A percentile compares a stretch with the other conserved stretches of the same genome.
Evolutionary conservation across 2,113 vertebrate species (phyloP).

Genomic region (Coregonus clupeaformis): DNA sequence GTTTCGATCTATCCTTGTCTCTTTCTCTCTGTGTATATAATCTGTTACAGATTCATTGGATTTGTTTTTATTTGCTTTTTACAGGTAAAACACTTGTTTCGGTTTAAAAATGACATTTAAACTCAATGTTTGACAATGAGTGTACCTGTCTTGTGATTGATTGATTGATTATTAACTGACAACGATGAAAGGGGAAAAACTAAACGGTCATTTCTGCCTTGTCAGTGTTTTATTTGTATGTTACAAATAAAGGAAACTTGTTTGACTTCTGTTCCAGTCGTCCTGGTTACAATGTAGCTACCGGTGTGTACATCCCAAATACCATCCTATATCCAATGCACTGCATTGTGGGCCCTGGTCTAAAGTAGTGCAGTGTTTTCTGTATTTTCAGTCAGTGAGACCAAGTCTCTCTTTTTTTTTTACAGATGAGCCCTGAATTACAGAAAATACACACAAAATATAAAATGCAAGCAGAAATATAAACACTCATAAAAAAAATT

Average conservation of each 20-base stretch:
- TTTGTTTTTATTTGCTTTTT: slow-evolving; percentile 41
- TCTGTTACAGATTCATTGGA: slow-evolving; percentile 56
- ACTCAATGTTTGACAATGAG: slow-evolving; percentile 64
- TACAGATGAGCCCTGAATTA: too few relatives aligned
- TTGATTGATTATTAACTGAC: slow-evolving; percentile 48
- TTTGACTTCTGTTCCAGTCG: slow-evolving; percentile 45
- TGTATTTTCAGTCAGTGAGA: too few relatives aligned
- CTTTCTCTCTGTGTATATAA: slow-evolving; percentile 34
- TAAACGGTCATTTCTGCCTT: slow-evolving; percentile 72
- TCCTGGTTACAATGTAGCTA: too few relatives aligned
- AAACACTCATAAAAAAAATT: too few relatives aligned
- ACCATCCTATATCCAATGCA: too few relatives aligned
- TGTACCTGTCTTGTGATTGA: slow-evolving; percentile 53
- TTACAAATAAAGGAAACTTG: slow-evolving; percentile 76
- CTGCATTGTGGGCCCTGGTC: too few relatives aligned
- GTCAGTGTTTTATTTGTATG: slow-evolving; percentile 80
- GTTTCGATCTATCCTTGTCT: background rate
- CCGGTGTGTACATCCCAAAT: too few relatives aligned
- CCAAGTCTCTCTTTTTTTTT: too few relatives aligned
- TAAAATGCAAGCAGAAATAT: too few relatives aligned
- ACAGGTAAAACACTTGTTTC: slow-evolving; percentile 55
- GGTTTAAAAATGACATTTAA: slow-evolving; percentile 58
- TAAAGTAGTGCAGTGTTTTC: too few relatives aligned
- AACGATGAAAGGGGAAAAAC: slow-evolving; percentile 65
- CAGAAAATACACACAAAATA: too few relatives aligned